Percentiles rank a stretch among this genome's conserved stretches.
Conservation (phyloP, 2,888 invertebrate species). For the Zaprionus lineosus region DNA sequence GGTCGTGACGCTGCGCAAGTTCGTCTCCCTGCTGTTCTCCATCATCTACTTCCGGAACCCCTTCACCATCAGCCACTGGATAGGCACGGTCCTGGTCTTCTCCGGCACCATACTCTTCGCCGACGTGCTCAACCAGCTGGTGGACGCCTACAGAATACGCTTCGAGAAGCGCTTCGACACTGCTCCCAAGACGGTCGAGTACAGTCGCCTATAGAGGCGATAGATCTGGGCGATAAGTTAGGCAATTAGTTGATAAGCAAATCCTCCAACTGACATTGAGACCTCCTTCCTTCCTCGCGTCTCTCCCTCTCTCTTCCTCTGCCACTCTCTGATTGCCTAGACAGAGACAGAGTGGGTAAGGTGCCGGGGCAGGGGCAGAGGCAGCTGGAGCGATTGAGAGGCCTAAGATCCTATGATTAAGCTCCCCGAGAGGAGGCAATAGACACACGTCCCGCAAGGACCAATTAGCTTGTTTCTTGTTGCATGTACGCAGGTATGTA, state of each 20-base stretch:
- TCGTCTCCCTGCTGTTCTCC: constrained; percentile 95
- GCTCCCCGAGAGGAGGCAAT: too few relatives aligned
- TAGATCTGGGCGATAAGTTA: neutral
- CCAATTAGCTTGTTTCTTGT: neutral
- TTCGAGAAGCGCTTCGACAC: constrained; percentile 13
- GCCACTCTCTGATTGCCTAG: too few relatives aligned
- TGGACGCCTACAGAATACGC: constrained; percentile 29
- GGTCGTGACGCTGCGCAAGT: constrained; percentile 97
- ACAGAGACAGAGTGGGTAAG: too few relatives aligned
- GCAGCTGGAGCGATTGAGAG: too few relatives aligned
- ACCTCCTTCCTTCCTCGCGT: too few relatives aligned
- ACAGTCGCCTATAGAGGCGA: constrained; percentile 31
- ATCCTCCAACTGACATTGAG: neutral
- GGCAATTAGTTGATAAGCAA: neutral
- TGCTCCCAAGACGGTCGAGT: constrained; percentile 20
- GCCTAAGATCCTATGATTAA: too few relatives aligned
- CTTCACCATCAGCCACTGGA: constrained; percentile 95
- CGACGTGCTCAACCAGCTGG: constrained; percentile 85
- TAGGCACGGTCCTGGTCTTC: constrained; percentile 95
- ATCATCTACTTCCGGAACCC: constrained; percentile 96
- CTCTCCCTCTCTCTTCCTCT: too few relatives aligned
- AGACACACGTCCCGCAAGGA: neutral
- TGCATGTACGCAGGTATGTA: constrained; percentile 39
- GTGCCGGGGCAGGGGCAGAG: too few relatives aligned
- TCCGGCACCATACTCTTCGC: constrained; percentile 96